Evolutionary conservation across 2,113 vertebrate genomes (phyloP), one percentile per base, ranked within the genome.

Genomic region (Muntiacus muntjak): DNA sequence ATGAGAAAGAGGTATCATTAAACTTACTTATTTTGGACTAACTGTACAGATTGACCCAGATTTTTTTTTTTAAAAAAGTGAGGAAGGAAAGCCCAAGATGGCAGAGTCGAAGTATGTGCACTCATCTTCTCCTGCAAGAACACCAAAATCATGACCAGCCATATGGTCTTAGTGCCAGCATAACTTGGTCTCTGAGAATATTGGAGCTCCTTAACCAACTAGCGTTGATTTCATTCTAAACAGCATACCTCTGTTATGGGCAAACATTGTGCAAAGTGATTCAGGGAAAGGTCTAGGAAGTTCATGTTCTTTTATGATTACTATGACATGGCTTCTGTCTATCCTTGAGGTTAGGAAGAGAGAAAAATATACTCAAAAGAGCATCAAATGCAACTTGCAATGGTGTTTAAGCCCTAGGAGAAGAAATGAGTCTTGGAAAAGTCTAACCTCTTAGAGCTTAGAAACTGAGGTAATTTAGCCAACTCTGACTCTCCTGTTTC

Each of bases 41-140:
- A 16, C 21, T 93, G 1, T 45, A 7, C n/a, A 81, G 30, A 45
- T 43, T 50, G 40, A 14, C 40, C 33, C 7, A 28, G 74, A 45
- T 12, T 40, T 71, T 52, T 52, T 16, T 16, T 52, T 52, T 52
- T 17, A 5, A 16, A 12, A 5, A 16, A 12, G 19, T 25, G 19
- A 40, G 67, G 67, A 74, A 23, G 67, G 67, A 74, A 40, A 40
- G 67, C 36, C 67, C 36, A 40, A 74, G 36, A 40, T 40, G 67
- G 19, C 67, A 40, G 19, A 25, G 23, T 76, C 0, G 0, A 15
- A 43, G 40, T 76, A 26, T 43, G 23, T 76, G 71, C 0, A 26
- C 71, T 43, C 6, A 76, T 43, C 12, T 4, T 76, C 40, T 40
- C 67, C 5, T 76, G 40, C 16, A 3, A 76, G 23, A 76, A 43